These are phyloP conservation scores for Campylomormyrus tamandua DNA, from an alignment of 2,113 vertebrate species.

Conservation along the genomic window DNA sequence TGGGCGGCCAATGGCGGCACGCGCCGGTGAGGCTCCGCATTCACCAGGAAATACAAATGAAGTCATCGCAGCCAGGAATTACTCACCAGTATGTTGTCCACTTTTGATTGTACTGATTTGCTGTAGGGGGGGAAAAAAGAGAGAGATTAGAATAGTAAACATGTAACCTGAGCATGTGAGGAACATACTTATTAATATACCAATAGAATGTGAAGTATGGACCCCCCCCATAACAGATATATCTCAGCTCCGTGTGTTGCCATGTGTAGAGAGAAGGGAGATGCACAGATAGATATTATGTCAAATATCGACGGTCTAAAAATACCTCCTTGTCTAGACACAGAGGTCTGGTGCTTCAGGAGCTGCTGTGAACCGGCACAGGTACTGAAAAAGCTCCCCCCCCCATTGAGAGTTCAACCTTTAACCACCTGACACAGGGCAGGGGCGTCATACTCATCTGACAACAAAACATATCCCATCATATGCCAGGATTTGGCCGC, in stretches of 20 bases:
- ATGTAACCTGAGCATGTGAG: conserved; percentile 49
- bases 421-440: neutral
- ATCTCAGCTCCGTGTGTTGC: conserved; percentile 47
- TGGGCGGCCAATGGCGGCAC: neutral
- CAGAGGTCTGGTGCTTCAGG: neutral
- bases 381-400: neutral
- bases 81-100: conserved; percentile 99
- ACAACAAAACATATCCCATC: neutral
- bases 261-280: conserved; percentile 40
- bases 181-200: conserved; percentile 67
- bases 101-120: conserved; percentile 98
- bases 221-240: conserved; percentile 43
- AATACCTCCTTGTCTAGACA: conserved; percentile 23
- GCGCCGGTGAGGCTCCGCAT: neutral
- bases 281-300: conserved; percentile 34
- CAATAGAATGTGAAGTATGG: conserved; percentile 57
- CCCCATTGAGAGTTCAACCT: neutral
- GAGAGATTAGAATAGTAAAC: conserved; percentile 31
- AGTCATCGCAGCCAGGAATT: conserved; percentile 4
- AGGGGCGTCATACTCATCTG: neutral
- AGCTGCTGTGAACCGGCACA: conserved; percentile 30
- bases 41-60: neutral
- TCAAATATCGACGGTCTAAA: conserved; percentile 29
- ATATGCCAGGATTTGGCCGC: neutral
- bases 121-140: conserved; percentile 65